Conservation (phyloP, 2,888 invertebrate species). For the Caenorhabditis macrosperma region DNA sequence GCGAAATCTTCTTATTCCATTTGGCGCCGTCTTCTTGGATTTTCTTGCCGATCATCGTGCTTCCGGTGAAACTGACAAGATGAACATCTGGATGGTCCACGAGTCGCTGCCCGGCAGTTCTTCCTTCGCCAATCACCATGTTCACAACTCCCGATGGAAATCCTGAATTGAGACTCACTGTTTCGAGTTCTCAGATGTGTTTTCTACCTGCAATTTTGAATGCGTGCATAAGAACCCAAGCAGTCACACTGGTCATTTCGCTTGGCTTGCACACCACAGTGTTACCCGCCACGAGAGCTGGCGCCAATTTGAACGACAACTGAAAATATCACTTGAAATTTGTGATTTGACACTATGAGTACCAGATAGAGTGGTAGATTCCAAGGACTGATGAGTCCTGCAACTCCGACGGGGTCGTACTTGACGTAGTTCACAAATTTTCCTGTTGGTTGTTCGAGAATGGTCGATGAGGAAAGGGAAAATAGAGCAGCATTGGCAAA, state of each 20-base stretch:
- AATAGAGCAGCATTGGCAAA: slow-evolving; percentile 82
- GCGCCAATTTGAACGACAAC: slow-evolving; percentile 83
- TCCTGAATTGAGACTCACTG: slow-evolving; percentile 79
- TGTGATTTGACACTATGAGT: not conserved
- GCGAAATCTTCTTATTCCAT: slow-evolving; percentile 83
- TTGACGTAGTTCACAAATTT: slow-evolving; percentile 82
- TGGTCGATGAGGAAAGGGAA: slow-evolving; percentile 71
- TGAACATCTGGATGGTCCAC: slow-evolving; percentile 82
- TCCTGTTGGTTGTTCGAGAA: slow-evolving; percentile 65
- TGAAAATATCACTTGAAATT: slow-evolving; percentile 50
- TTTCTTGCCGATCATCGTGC: slow-evolving; percentile 69
- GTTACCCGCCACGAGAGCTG: slow-evolving; percentile 82
- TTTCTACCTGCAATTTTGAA: slow-evolving; percentile 82
- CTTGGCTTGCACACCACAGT: slow-evolving; percentile 84
- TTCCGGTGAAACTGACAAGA: slow-evolving; percentile 83
- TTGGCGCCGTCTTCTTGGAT: slow-evolving; percentile 79
- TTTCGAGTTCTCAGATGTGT: too few species aligned
- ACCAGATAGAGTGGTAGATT: slow-evolving; percentile 83
- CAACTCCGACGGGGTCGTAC: slow-evolving; percentile 83
- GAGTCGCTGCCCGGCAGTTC: slow-evolving; percentile 82
- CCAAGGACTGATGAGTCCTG: slow-evolving; percentile 83
- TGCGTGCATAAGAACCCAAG: slow-evolving; percentile 82
- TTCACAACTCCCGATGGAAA: slow-evolving; percentile 83
- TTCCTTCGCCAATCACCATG: slow-evolving; percentile 83
- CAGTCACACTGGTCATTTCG: slow-evolving; percentile 83